Conservation (phyloP, 1,140 invertebrate species). For the Idris sp. region DNA sequence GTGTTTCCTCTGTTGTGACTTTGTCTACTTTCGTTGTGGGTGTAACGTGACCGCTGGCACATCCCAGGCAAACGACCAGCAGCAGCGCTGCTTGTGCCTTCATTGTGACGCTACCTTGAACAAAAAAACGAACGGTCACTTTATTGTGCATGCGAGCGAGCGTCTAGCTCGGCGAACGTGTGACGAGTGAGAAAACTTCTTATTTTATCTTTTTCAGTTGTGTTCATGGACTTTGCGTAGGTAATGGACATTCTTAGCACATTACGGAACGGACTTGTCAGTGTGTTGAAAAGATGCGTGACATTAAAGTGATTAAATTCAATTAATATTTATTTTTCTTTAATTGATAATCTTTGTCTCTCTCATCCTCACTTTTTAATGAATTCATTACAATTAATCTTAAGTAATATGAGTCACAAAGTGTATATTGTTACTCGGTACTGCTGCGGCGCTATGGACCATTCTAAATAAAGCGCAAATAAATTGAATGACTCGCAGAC, state of each 20-base stretch:
- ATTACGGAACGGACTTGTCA: slow-evolving; percentile 40
- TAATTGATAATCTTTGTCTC: neutral
- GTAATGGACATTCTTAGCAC: slow-evolving; percentile 51
- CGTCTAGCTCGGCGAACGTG: slow-evolving; percentile 21
- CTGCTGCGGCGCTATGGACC: too few species aligned
- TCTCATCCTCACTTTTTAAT: neutral
- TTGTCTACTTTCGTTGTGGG: neutral
- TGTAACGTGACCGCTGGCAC: slow-evolving; percentile 4
- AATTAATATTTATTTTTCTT: too few species aligned
- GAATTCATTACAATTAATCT: neutral
- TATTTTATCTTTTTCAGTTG: neutral
- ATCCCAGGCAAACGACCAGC: slow-evolving; percentile 56
- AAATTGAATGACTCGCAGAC: too few species aligned
- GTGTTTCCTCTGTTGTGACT: neutral
- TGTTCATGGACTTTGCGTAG: slow-evolving; percentile 43
- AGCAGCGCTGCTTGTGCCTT: slow-evolving; percentile 67
- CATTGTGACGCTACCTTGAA: slow-evolving; percentile 65
- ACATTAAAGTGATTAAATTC: neutral
- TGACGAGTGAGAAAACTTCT: slow-evolving; percentile 20
- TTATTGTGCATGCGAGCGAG: slow-evolving; percentile 24
- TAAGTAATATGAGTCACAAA: too few species aligned
- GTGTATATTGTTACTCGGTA: too few species aligned
- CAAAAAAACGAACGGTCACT: slow-evolving; percentile 19
- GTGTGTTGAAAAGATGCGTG: slow-evolving; percentile 5
- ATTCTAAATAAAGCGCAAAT: too few species aligned